Evolutionary conservation across 2,797 vertebrate genomes (phyloP).

Genomic region (Distichodus sexfasciatus): DNA sequence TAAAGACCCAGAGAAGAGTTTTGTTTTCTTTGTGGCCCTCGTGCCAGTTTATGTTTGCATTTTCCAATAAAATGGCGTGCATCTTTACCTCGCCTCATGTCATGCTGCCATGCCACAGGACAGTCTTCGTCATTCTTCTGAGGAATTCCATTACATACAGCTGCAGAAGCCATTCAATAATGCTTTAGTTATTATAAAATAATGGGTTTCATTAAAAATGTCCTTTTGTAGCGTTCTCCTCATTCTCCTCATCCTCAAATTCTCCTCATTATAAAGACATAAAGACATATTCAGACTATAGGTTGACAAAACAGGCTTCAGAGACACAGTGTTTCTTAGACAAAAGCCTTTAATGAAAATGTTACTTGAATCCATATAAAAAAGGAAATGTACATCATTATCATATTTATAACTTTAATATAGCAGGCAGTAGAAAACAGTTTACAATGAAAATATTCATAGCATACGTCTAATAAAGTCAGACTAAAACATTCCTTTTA

Average conservation of each 20-base stretch:
- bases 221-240: too few relatives aligned
- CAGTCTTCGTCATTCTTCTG: too few relatives aligned
- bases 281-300: too few relatives aligned
- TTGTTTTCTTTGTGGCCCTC: too few relatives aligned
- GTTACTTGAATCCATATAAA: conserved; percentile 40
- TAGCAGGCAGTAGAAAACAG: conserved; percentile 73
- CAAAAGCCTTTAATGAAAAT: conserved; percentile 46
- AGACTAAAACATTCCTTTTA: conserved; percentile 60
- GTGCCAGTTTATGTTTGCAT: too few relatives aligned
- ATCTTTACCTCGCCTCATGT: too few relatives aligned
- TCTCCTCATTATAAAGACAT: too few relatives aligned
- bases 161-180: neutral
- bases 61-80: too few relatives aligned
- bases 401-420: conserved; percentile 70
- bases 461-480: conserved; percentile 63
- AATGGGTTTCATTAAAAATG: too few relatives aligned
- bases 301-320: neutral
- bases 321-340: conserved; percentile 37
- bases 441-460: conserved; percentile 69
- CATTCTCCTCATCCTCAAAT: too few relatives aligned
- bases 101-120: too few relatives aligned
- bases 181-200: neutral
- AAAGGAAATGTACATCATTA: conserved; percentile 45
- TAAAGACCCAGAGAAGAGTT: too few relatives aligned
- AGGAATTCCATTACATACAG: neutral